Percentiles rank a stretch among this genome's conserved stretches.
These are phyloP conservation scores for Syngnathus typhle DNA, from an alignment of 2,113 vertebrate genomes.

Conservation along the genomic window DNA sequence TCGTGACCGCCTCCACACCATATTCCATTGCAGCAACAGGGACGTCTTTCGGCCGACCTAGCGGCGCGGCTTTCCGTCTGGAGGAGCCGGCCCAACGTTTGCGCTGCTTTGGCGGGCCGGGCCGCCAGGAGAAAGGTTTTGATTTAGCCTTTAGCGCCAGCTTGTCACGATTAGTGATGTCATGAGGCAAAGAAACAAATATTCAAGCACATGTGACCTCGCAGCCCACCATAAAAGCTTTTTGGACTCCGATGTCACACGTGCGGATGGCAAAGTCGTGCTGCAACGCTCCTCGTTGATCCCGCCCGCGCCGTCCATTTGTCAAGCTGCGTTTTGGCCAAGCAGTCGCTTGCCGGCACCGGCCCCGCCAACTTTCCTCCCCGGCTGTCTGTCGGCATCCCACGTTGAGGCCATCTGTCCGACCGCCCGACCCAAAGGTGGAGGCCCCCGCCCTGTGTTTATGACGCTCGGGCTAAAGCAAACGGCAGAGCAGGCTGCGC, in stretches of 20 bases:
- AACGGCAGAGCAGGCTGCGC: slow-evolving; percentile 47
- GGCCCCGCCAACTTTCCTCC: slow-evolving; percentile 55
- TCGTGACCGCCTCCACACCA: slow-evolving; percentile 54
- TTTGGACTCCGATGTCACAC: too few species aligned
- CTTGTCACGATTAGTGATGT: slow-evolving; percentile 74
- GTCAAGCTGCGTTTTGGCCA: slow-evolving; percentile 48
- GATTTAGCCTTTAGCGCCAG: slow-evolving; percentile 60
- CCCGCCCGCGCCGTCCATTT: slow-evolving; percentile 2
- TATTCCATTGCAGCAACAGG: slow-evolving; percentile 37
- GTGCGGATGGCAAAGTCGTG: too few species aligned
- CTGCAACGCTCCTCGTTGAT: too few species aligned
- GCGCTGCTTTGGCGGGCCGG: slow-evolving; percentile 56
- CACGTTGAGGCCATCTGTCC: slow-evolving; percentile 71
- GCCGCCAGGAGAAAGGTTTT: slow-evolving; percentile 65
- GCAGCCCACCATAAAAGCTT: background rate
- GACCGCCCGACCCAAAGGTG: slow-evolving; percentile 56
- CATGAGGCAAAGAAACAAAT: slow-evolving; percentile 68
- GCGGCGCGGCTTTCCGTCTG: slow-evolving; percentile 25
- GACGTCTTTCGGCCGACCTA: slow-evolving; percentile 2
- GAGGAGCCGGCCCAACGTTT: slow-evolving; percentile 55
- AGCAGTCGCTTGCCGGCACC: slow-evolving; percentile 29
- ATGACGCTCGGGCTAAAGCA: slow-evolving; percentile 60
- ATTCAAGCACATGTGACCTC: slow-evolving; percentile 63
- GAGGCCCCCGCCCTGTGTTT: slow-evolving; percentile 38
- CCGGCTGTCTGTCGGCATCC: slow-evolving; percentile 49